Base-by-base conservation (phyloP, 2,113 vertebrate species). In the Tragulus kanchil region DNA sequence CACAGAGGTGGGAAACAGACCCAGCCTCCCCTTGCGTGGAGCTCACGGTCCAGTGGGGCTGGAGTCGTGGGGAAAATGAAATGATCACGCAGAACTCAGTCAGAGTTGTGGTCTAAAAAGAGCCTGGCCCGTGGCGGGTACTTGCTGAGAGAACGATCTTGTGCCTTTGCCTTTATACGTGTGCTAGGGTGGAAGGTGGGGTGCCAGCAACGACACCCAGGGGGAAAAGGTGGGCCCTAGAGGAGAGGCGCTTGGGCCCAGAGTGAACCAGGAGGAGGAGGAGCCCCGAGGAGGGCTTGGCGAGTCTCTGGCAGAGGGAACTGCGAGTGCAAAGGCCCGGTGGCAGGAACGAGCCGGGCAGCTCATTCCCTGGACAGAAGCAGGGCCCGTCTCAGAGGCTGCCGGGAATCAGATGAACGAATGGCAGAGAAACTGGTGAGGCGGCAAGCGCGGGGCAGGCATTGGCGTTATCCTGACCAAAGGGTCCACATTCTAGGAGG, bases 41-140 rank as follows among this genome's bases (percentile, higher is more conserved):
- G 85, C 23, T 42, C 64, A 21, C 0, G 6, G 58, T 15, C 5
- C 2, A 7, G 58, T 28, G 78, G 48, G 21, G 0, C 1, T 85
- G 90, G 73, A 73, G 1, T 54, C 48, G 1, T 1, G 3, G 78
- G 54, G 3, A 3, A 4, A 23, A 5, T 42, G 31, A 77, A 26
- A 79, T 15, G 28, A 11, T 10, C 0, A 0, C 21, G 45, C 26
- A 14, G 45, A 21, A 48, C 25, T 17, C 17, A 2, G 5, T n/a
- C 54, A 52, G 19, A 52, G 65, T 1, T 19, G 8, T 48, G 42
- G 31, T 16, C 2, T 10, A 58, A 82, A 52, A 28, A n/a, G 64
- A 61, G 58, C 25, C 17, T 4, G 45, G 23, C 16, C 31, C 1
- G 3, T 0, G 45, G 56, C 14, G 25, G 17, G 48, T 54, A 7